Evolutionary conservation across 1,140 invertebrate genomes (phyloP).

Genomic region (Nasonia vitripennis): DNA sequence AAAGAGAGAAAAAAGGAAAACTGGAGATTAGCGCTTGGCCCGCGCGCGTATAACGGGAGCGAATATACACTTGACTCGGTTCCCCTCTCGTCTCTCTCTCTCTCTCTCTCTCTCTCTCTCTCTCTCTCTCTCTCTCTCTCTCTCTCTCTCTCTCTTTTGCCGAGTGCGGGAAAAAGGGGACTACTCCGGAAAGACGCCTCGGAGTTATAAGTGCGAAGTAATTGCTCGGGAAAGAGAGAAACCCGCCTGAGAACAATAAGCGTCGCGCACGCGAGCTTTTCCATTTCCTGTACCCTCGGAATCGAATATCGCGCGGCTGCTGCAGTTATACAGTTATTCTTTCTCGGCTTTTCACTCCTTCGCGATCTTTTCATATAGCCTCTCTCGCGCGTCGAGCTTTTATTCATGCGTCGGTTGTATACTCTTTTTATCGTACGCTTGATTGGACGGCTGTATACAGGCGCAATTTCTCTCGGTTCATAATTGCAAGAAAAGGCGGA

Average conservation of each 20-base stretch:
- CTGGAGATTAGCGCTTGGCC: neutral
- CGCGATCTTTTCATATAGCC: neutral
- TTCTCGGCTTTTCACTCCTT: neutral
- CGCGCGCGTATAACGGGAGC: neutral
- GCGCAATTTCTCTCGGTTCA: too few species aligned
- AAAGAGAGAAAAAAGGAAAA: neutral
- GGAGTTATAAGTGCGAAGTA: conserved; percentile 62
- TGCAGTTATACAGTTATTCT: too few species aligned
- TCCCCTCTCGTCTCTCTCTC: neutral
- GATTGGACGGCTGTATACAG: neutral
- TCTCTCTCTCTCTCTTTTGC: neutral
- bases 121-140: too few species aligned
- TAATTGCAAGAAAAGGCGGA: too few species aligned
- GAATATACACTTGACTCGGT: neutral
- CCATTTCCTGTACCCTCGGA: neutral
- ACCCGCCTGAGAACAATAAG: conserved; percentile 54
- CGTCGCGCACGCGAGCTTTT: conserved; percentile 18
- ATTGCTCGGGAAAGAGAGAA: conserved; percentile 54
- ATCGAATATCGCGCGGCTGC: conserved; percentile 11
- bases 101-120: neutral
- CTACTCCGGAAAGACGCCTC: conserved; percentile 30
- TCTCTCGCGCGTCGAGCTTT: neutral
- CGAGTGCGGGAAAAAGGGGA: conserved; percentile 1
- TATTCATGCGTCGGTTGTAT: neutral
- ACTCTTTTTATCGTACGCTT: neutral